phyloP scores from a whole-genome alignment of 2,113 vertebrate genomes.

The Hyla sarda region DNA sequence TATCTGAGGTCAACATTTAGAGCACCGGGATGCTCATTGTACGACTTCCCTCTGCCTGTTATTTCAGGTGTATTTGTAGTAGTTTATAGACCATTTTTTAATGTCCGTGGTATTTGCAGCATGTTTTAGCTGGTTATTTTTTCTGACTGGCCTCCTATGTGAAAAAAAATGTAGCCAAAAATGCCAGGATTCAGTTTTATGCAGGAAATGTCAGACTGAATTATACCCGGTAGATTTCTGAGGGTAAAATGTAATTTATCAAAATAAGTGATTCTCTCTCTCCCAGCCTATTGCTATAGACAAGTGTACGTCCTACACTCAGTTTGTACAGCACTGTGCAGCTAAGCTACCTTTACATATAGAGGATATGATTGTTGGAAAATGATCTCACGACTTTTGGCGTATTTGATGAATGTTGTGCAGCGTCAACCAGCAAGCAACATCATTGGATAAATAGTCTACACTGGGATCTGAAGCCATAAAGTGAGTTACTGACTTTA shows the following conservation, averaged over 20 bases:
- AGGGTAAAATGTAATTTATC: neutral
- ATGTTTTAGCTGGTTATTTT: constrained; percentile 38
- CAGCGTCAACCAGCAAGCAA: no score
- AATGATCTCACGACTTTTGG: neutral
- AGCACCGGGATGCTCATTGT: neutral
- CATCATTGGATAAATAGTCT: neutral
- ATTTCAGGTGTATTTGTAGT: constrained; percentile 55
- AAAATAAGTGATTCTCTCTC: neutral
- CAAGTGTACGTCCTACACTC: neutral
- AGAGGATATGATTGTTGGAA: neutral
- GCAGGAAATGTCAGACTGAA: neutral
- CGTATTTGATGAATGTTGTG: neutral
- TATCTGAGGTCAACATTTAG: neutral
- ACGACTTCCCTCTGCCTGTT: constrained; percentile 13
- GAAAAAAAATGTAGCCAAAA: constrained; percentile 38
- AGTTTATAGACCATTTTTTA: constrained; percentile 40
- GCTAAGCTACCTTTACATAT: neutral
- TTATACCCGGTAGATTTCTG: neutral
- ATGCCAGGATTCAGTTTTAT: constrained; percentile 40
- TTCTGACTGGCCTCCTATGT: constrained; percentile 10
- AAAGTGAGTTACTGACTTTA: constrained; percentile 31
- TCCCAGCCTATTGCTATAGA: neutral
- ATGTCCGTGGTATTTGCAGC: constrained; percentile 46
- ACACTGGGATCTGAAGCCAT: constrained; percentile 46
- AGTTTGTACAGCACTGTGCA: neutral